Evolutionary conservation across 2,888 invertebrate genomes (phyloP).

Genomic region (Ceriagrion tenellum): DNA sequence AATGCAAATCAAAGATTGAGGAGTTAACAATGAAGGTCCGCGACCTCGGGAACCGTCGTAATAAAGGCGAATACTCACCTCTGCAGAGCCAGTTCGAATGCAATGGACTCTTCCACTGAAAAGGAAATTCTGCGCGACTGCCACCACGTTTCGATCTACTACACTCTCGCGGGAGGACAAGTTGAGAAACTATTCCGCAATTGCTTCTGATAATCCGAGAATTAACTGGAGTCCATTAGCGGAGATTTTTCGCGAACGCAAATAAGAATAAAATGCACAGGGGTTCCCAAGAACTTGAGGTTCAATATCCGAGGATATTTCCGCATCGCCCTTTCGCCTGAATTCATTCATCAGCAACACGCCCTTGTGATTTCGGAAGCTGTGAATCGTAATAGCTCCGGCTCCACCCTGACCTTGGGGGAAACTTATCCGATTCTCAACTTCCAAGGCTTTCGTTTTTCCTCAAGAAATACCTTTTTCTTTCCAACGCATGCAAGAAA

Average conservation of each 20-base stretch:
- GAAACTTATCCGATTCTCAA: neutral
- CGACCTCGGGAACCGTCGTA: too few species aligned
- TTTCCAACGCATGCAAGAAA: neutral
- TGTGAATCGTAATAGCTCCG: neutral
- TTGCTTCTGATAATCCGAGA: neutral
- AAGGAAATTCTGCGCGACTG: too few species aligned
- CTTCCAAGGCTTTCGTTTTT: neutral
- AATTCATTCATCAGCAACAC: neutral
- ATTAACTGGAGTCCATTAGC: neutral
- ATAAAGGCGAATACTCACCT: too few species aligned
- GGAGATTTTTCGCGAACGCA: neutral
- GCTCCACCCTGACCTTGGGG: neutral
- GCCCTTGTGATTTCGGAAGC: constrained; percentile 10
- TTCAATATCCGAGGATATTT: neutral
- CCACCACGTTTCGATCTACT: too few species aligned
- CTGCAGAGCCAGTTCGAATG: too few species aligned
- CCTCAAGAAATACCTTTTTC: neutral
- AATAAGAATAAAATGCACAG: neutral
- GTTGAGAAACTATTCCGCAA: too few species aligned
- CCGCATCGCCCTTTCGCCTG: neutral
- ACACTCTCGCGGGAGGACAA: too few species aligned
- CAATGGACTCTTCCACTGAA: too few species aligned
- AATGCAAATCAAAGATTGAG: too few species aligned
- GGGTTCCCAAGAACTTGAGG: neutral
- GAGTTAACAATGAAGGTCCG: too few species aligned